Conservation (phyloP, 2,888 invertebrate species). For the Pseudanteris insignis region DNA sequence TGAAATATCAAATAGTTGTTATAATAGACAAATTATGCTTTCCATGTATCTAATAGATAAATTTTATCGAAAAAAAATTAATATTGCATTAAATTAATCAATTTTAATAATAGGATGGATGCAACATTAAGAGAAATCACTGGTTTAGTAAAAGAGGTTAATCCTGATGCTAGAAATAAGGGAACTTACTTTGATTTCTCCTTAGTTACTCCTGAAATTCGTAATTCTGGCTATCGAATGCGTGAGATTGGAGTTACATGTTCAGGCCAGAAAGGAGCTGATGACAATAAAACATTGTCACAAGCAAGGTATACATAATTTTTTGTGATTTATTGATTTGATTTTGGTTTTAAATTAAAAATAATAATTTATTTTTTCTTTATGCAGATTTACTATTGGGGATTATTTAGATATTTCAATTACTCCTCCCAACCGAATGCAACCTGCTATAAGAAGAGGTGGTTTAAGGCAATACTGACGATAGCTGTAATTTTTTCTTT, state of each 20-base stretch:
- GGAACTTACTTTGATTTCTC: slow-evolving; percentile 98
- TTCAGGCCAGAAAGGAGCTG: slow-evolving; percentile 90
- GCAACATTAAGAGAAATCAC: slow-evolving; percentile 96
- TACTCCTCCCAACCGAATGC: slow-evolving; percentile 81
- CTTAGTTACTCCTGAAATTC: slow-evolving; percentile 82
- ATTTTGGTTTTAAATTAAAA: too few species aligned
- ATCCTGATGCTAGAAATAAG: slow-evolving; percentile 93
- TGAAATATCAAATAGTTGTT: too few species aligned
- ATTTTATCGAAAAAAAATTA: too few species aligned
- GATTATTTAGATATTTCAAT: slow-evolving; percentile 98
- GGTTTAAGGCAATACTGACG: slow-evolving; percentile 69
- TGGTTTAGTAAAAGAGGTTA: slow-evolving; percentile 97
- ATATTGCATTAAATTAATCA: too few species aligned
- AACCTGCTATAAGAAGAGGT: slow-evolving; percentile 72
- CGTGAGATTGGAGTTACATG: slow-evolving; percentile 95
- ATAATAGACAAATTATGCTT: background rate
- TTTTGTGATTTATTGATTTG: too few species aligned
- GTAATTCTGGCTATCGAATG: slow-evolving; percentile 85
- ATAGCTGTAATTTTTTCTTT: slow-evolving; percentile 16
- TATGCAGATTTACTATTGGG: slow-evolving; percentile 90
- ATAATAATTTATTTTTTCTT: too few species aligned
- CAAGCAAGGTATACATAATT: slow-evolving; percentile 70
- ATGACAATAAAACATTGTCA: slow-evolving; percentile 91
- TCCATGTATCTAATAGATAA: too few species aligned
- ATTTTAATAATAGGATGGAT: slow-evolving; percentile 76